phyloP scores from a whole-genome alignment of 2,888 invertebrate genomes.

The Cecidostiba fungosa region DNA sequence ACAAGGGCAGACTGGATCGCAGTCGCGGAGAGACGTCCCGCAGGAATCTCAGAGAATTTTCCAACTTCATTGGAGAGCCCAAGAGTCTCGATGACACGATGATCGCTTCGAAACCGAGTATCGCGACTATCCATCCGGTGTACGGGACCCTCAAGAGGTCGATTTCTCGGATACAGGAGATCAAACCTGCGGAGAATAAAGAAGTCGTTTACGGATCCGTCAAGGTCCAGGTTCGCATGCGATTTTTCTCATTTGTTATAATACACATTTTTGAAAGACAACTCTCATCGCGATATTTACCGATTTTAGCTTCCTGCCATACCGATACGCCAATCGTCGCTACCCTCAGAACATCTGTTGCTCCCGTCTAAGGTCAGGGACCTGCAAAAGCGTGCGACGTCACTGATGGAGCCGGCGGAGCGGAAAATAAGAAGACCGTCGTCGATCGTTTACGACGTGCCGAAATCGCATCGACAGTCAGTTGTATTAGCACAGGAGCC shows the following conservation, averaged over 20 bases:
- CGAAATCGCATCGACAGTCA: slow-evolving; percentile 19
- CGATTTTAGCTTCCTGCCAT: slow-evolving; percentile 20
- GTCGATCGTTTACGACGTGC: slow-evolving; percentile 58
- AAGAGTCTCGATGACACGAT: background rate
- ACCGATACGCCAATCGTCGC: background rate
- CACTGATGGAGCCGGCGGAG: background rate
- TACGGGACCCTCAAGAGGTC: slow-evolving; percentile 54
- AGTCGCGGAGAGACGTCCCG: background rate
- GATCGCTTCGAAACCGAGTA: background rate
- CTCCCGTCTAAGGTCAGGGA: slow-evolving; percentile 59
- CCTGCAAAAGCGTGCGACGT: slow-evolving; percentile 35
- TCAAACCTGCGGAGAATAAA: background rate
- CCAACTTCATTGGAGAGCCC: background rate
- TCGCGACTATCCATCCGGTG: slow-evolving; percentile 65
- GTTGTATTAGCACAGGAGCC: too few species aligned
- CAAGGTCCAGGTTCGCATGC: slow-evolving; percentile 24
- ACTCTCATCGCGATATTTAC: background rate
- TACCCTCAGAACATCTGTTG: background rate
- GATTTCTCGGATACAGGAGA: background rate
- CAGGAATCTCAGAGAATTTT: slow-evolving; percentile 22
- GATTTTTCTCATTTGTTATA: too few species aligned
- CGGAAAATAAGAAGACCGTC: background rate
- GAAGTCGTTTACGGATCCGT: background rate
- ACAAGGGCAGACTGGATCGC: background rate
- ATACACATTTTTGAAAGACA: too few species aligned